Base-by-base conservation (phyloP, 2,797 vertebrate species). In the Mionectes olivaceus region DNA sequence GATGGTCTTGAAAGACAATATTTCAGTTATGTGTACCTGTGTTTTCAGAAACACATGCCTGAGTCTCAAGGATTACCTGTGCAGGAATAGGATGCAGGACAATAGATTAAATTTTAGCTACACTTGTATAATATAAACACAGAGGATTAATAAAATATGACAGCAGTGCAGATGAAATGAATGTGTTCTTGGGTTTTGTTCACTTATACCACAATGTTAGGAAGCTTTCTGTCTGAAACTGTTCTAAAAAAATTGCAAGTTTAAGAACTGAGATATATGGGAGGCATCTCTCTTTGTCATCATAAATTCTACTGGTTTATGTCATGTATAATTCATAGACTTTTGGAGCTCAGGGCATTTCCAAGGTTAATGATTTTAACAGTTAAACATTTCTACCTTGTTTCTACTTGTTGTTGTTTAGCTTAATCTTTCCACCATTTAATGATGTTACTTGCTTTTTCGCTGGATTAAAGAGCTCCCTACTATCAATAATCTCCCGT, bases 21-120 rank as follows among this genome's bases (percentile, higher is more conserved):
- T 84, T 83, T 57, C 44, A 63, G 19, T 35, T 32, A 21, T 23
- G 19, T 35, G 53, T 67, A 25, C 25, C 24, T 49, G 4, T 74
- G 33, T 70, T 46, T 92, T 67, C 60, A 68, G 64, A 60, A 93
- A 60, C 27, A 32, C 0, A 0, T 23, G 73, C 39, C 37, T 55
- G 44, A 84, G 47, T 94, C 87, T 94, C 69, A 82, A 47, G 89
- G 93, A 94, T 95, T 97, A 96, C 83, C 81, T 91, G 94, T 92
- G 92, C 89, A 96, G 84, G 96, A 91, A 83, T 16, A 55, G 25
- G 50, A 59, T 44, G 13, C 13, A 41, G 39, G 33, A 59, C 27
- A 78, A 17, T 11, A 71, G 41, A 60, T 63, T 41, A 52, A 11
- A 37, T 76, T 83, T 90, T 78, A 93, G 32, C 61, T 77, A n/a